These are phyloP conservation scores for Ophraella communa DNA, from an alignment of 2,888 invertebrate genomes.

Conservation along the genomic window DNA sequence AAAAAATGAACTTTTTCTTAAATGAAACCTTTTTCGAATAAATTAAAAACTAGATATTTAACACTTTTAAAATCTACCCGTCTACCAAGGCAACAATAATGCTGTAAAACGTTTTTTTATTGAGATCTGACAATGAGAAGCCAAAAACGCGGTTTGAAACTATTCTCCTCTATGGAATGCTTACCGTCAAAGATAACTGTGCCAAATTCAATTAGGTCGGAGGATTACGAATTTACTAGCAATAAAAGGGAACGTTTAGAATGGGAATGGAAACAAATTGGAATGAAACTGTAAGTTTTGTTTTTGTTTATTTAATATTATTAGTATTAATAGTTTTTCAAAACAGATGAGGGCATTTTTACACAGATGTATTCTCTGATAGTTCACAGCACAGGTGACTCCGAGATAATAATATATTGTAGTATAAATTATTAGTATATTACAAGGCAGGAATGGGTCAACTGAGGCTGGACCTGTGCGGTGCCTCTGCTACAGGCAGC, in stretches of 20 bases:
- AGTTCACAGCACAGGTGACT: no score
- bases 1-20: no score
- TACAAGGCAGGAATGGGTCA: no score
- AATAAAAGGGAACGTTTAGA: neutral
- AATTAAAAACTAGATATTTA: neutral
- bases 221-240: slow-evolving; percentile 41
- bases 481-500: no score
- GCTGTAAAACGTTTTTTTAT: neutral
- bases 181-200: slow-evolving; percentile 44
- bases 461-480: no score
- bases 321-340: no score
- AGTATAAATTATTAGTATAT: no score
- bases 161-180: slow-evolving; percentile 51
- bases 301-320: neutral
- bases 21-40: no score
- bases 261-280: slow-evolving; percentile 23
- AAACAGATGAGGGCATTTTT: no score
- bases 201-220: slow-evolving; percentile 43
- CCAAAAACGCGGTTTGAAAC: slow-evolving; percentile 43
- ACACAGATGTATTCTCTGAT: no score
- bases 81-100: neutral
- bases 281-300: slow-evolving; percentile 11
- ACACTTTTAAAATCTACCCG: neutral
- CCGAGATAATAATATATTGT: no score
- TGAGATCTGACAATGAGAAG: slow-evolving; percentile 41